Evolutionary conservation across 1,140 invertebrate species (phyloP).

Genomic region (Frieseomelitta varia): DNA sequence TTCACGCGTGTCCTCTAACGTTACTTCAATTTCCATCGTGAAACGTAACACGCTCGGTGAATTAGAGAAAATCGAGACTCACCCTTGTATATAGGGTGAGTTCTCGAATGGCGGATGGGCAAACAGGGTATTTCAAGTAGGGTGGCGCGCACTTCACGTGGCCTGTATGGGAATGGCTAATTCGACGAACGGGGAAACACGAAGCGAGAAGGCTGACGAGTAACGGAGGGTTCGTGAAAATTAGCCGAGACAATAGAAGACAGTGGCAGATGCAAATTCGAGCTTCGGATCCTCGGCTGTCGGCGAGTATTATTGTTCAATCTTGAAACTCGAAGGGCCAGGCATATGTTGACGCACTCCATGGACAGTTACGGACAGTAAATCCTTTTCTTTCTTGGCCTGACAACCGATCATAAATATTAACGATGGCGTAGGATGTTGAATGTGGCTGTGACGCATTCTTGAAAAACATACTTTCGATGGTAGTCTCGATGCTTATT

Average conservation of each 20-base stretch:
- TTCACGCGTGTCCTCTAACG: conserved; percentile 42
- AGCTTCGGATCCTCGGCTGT: conserved; percentile 65
- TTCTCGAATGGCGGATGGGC: conserved; percentile 51
- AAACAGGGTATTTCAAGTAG: conserved; percentile 54
- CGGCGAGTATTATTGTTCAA: conserved; percentile 70
- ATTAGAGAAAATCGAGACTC: conserved; percentile 58
- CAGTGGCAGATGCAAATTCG: conserved; percentile 80
- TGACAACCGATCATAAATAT: conserved; percentile 43
- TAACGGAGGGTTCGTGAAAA: conserved; percentile 69
- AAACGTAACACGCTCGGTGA: conserved; percentile 39
- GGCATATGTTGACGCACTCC: conserved; percentile 55
- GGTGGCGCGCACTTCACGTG: conserved; percentile 36
- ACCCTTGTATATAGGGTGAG: conserved; percentile 30
- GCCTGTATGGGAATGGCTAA: conserved; percentile 78
- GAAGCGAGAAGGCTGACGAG: conserved; percentile 51
- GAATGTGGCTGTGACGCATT: neutral
- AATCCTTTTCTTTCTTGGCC: conserved; percentile 41
- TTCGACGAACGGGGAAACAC: conserved; percentile 63
- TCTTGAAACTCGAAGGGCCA: conserved; percentile 73
- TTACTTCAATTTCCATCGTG: conserved; percentile 47
- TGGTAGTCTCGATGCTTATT: neutral
- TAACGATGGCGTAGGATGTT: conserved; percentile 38
- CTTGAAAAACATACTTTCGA: neutral
- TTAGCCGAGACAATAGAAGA: conserved; percentile 80
- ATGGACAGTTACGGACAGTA: conserved; percentile 25